Evolutionary conservation across 2,888 invertebrate species (phyloP).

Genomic region (Dioctria rufipes): DNA sequence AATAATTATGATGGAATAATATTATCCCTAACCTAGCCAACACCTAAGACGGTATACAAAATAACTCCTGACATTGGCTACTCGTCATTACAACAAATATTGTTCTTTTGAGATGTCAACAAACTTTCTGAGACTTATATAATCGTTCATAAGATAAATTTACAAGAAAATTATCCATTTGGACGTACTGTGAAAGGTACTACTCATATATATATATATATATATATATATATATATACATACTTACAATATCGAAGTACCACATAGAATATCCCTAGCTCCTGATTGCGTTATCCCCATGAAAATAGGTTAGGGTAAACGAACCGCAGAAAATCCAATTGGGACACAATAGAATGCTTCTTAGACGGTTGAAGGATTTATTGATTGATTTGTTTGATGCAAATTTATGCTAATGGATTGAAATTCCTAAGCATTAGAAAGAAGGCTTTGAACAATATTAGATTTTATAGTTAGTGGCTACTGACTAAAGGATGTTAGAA

Average conservation of each 20-base stretch:
- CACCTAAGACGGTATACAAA: no score
- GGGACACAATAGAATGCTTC: conserved; percentile 9
- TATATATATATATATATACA: no score
- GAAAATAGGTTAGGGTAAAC: conserved; percentile 11
- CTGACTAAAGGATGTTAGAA: no score
- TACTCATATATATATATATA: no score
- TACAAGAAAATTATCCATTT: background rate
- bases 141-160: background rate
- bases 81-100: no score
- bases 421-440: background rate
- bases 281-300: background rate
- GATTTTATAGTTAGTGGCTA: background rate
- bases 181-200: background rate
- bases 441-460: background rate
- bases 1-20: no score
- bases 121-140: background rate
- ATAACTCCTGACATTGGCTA: no score
- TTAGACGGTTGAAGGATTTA: conserved; percentile 8
- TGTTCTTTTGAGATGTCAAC: background rate
- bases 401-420: background rate
- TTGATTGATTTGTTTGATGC: conserved; percentile 17
- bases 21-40: no score
- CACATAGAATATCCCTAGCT: no score
- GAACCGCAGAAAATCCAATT: conserved; percentile 23
- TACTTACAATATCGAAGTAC: no score